These are phyloP conservation scores for Hypolimnas misippus DNA, from an alignment of 2,888 invertebrate species.

Conservation along the genomic window DNA sequence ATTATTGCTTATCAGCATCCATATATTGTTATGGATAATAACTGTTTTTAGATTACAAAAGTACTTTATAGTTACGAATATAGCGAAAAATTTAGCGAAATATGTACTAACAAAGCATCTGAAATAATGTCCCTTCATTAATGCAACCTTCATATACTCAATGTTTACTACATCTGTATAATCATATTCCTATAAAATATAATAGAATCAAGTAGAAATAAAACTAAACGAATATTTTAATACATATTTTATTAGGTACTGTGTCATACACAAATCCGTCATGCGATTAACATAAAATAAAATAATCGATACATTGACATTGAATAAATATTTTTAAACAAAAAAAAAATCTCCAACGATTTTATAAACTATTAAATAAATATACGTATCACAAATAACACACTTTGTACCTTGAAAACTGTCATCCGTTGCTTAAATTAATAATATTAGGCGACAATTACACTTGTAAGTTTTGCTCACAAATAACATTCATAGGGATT, in stretches of 20 bases:
- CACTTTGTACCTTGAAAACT: constrained; percentile 64
- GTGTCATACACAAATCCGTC: constrained; percentile 36
- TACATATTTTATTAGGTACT: constrained; percentile 32
- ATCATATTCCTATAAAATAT: not conserved
- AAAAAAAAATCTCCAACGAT: constrained; percentile 43
- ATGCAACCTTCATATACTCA: too few relatives aligned
- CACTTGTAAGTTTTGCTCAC: too few relatives aligned
- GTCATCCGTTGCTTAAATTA: constrained; percentile 7
- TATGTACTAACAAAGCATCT: too few relatives aligned
- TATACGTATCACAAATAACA: constrained; percentile 66
- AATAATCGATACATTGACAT: constrained; percentile 40
- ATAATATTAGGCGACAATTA: too few relatives aligned
- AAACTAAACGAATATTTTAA: constrained; percentile 21
- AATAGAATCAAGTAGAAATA: not conserved
- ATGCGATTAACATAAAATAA: constrained; percentile 34
- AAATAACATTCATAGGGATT: too few relatives aligned
- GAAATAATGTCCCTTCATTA: too few relatives aligned
- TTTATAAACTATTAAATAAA: constrained; percentile 53
- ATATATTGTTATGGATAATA: too few relatives aligned
- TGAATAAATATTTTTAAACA: constrained; percentile 44
- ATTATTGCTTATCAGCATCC: too few relatives aligned
- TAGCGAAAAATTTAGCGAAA: too few relatives aligned
- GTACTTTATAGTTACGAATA: too few relatives aligned
- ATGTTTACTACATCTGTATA: too few relatives aligned
- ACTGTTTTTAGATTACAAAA: too few relatives aligned